These are phyloP conservation scores for Desmodus rotundus DNA, from an alignment of 2,113 vertebrate species.

Conservation along the genomic window DNA sequence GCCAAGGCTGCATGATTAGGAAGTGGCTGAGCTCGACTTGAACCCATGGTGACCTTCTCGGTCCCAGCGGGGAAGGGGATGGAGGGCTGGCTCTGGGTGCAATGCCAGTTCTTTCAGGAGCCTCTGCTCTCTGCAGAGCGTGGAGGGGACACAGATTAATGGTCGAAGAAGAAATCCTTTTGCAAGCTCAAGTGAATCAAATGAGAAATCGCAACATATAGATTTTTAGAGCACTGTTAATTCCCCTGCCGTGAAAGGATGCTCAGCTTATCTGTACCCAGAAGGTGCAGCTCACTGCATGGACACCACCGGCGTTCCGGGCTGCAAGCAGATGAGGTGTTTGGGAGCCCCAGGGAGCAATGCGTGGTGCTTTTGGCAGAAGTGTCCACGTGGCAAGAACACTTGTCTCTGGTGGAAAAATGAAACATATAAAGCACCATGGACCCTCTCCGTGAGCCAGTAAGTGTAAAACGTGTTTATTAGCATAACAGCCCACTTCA, in stretches of 20 bases:
- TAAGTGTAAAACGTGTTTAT: accelerated
- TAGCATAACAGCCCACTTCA: not conserved
- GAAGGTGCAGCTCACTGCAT: accelerated
- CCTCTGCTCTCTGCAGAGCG: not conserved
- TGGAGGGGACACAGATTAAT: not conserved
- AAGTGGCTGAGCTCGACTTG: not conserved
- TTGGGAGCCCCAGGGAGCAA: no score
- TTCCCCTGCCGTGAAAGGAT: accelerated
- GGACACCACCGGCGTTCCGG: not conserved
- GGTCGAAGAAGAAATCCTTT: not conserved
- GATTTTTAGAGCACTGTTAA: not conserved
- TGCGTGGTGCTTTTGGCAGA: accelerated
- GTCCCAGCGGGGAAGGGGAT: accelerated
- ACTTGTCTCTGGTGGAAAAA: not conserved
- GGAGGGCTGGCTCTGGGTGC: not conserved
- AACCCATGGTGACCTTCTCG: not conserved
- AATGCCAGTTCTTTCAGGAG: not conserved
- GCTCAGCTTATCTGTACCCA: not conserved
- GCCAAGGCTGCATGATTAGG: accelerated
- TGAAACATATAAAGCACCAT: not conserved
- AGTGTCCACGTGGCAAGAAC: not conserved
- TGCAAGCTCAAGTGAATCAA: not conserved
- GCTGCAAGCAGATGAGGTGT: not conserved
- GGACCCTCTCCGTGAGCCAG: no score
- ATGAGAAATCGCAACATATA: not conserved